phyloP scores from a whole-genome alignment of 2,113 vertebrate species.

The Cyphomyrus discorhynchus region DNA sequence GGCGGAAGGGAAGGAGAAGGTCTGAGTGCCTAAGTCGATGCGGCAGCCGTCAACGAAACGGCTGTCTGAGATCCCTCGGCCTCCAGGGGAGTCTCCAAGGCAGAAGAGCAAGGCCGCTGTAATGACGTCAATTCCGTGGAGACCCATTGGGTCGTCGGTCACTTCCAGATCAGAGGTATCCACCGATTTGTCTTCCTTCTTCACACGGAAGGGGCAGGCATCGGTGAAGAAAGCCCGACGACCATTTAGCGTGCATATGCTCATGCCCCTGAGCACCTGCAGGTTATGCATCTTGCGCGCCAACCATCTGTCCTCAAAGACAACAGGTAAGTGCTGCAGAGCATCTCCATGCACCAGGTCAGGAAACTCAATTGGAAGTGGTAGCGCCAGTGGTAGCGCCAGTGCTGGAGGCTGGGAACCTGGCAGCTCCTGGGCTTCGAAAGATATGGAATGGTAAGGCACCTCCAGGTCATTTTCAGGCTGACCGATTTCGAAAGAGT shows the following conservation, averaged over 20 bases:
- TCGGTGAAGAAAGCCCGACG: conserved; percentile 72
- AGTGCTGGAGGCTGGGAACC: conserved; percentile 46
- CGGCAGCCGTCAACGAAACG: conserved; percentile 82
- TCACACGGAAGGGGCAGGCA: conserved; percentile 73
- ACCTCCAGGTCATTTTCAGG: conserved; percentile 47
- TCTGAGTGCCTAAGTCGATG: conserved; percentile 93
- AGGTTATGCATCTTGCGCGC: conserved; percentile 74
- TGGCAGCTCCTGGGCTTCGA: conserved; percentile 56
- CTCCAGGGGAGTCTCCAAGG: conserved; percentile 89
- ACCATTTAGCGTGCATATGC: conserved; percentile 72
- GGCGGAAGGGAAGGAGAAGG: conserved; percentile 93
- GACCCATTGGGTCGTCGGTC: conserved; percentile 89
- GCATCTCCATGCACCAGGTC: conserved; percentile 70
- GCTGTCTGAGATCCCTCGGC: conserved; percentile 92
- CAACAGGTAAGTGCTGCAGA: conserved; percentile 62
- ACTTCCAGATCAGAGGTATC: conserved; percentile 94
- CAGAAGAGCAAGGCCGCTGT: conserved; percentile 94
- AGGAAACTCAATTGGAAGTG: conserved; percentile 54
- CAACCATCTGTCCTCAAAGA: conserved; percentile 64
- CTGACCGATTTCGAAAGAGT: conserved; percentile 51
- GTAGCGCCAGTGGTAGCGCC: conserved; percentile 35
- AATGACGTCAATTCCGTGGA: conserved; percentile 94
- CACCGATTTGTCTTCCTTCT: conserved; percentile 91
- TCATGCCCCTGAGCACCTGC: conserved; percentile 71
- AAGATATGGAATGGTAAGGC: conserved; percentile 59